A percentile compares a stretch with the other conserved stretches of the same genome.
Evolutionary conservation across 1,140 invertebrate genomes (phyloP).

Genomic region (Drosophila busckii): DNA sequence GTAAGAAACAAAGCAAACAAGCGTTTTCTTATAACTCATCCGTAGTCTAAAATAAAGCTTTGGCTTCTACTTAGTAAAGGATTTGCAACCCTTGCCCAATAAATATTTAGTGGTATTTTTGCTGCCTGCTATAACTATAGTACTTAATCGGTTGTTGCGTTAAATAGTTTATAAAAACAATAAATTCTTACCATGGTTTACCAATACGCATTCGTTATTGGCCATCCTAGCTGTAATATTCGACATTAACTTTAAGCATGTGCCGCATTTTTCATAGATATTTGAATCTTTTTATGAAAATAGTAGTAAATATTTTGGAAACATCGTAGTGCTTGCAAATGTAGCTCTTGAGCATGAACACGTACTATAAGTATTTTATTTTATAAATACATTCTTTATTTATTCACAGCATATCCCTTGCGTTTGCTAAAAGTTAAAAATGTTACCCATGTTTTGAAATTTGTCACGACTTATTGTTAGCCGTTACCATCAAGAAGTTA

Average conservation of each 20-base stretch:
- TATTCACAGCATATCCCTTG: too few relatives aligned
- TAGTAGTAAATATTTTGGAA: too few relatives aligned
- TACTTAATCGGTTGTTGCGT: neutral
- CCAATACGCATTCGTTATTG: slow-evolving; percentile 48
- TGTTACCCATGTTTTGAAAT: too few relatives aligned
- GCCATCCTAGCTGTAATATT: slow-evolving; percentile 39
- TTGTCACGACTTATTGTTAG: too few relatives aligned
- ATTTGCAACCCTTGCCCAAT: neutral
- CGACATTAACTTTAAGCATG: slow-evolving; percentile 34
- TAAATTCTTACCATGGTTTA: slow-evolving; percentile 24
- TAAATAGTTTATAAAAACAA: slow-evolving; percentile 10
- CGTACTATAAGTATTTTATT: too few relatives aligned
- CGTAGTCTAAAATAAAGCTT: slow-evolving; percentile 30
- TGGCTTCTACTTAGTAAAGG: slow-evolving; percentile 21
- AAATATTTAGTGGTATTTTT: slow-evolving; percentile 32
- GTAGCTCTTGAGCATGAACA: too few relatives aligned
- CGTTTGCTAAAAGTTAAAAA: too few relatives aligned
- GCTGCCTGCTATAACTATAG: slow-evolving; percentile 17
- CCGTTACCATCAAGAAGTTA: too few relatives aligned
- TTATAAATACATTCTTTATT: too few relatives aligned
- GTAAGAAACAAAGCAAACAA: slow-evolving; percentile 27
- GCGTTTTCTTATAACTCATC: too few relatives aligned
- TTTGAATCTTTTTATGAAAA: slow-evolving; percentile 7
- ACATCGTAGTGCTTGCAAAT: too few relatives aligned
- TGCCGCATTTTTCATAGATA: slow-evolving; percentile 27